Conservation (phyloP, 1,140 invertebrate genomes). For the Platorchestia sp. region DNA sequence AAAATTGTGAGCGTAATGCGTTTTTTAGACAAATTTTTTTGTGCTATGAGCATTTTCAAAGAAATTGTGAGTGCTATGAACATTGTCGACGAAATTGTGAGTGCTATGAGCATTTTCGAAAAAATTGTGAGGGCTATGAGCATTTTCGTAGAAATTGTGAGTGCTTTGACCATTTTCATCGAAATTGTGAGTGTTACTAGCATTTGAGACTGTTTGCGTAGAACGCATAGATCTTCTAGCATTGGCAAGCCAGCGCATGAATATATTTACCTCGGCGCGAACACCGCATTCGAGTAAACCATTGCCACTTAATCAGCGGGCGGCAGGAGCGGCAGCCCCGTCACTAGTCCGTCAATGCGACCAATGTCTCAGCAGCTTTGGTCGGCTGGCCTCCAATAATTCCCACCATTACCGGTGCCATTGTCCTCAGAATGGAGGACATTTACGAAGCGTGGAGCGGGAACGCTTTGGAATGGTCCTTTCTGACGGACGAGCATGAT, state of each 20-base stretch:
- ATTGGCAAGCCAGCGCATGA: not conserved
- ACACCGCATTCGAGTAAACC: not conserved
- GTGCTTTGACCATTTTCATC: too few species aligned
- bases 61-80: too few species aligned
- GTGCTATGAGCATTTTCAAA: too few species aligned
- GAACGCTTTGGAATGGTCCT: conserved; percentile 12
- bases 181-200: too few species aligned
- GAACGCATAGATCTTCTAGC: too few species aligned
- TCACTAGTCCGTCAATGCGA: not conserved
- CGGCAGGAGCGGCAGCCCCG: not conserved
- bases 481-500: not conserved
- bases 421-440: conserved; percentile 11
- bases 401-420: conserved; percentile 35
- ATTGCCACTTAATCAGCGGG: not conserved
- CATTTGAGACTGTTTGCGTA: too few species aligned
- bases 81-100: too few species aligned
- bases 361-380: not conserved
- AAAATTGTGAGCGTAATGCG: too few species aligned
- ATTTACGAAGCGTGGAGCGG: conserved; percentile 19
- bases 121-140: too few species aligned
- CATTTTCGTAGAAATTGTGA: too few species aligned
- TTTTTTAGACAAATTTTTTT: too few species aligned
- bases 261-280: not conserved
- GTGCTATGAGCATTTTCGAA: too few species aligned
- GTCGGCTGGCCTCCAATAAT: conserved; percentile 15